A percentile compares a stretch with the other conserved stretches of the same genome.
These are phyloP conservation scores for Pegoplata infirma DNA, from an alignment of 2,888 invertebrate genomes.

Conservation along the genomic window DNA sequence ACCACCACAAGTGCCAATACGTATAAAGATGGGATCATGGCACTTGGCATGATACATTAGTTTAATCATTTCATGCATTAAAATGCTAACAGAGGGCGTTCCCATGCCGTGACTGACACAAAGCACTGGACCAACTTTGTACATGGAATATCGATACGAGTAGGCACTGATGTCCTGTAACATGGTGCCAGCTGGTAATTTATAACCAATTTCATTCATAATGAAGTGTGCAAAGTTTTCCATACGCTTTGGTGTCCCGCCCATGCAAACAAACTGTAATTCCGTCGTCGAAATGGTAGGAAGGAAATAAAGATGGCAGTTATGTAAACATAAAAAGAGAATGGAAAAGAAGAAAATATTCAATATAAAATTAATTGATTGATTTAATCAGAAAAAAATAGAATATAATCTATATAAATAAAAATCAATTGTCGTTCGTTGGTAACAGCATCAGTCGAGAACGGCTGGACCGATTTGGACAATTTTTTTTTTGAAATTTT, in stretches of 20 bases:
- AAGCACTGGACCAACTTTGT: conserved; percentile 83
- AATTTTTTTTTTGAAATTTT: no score
- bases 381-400: no score
- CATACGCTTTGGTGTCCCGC: conserved; percentile 96
- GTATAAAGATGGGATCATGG: conserved; percentile 93
- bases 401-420: no score
- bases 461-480: no score
- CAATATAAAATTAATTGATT: not conserved
- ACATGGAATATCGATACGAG: conserved; percentile 96
- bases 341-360: conserved; percentile 1
- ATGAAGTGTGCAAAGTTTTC: conserved; percentile 94
- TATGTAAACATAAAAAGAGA: no score
- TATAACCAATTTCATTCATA: conserved; percentile 93
- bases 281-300: conserved; percentile 12
- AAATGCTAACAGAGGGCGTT: conserved; percentile 95
- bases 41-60: conserved; percentile 94
- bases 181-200: conserved; percentile 92
- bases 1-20: conserved; percentile 96
- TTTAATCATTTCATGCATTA: conserved; percentile 97
- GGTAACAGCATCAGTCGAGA: no score
- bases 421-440: no score
- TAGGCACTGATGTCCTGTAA: conserved; percentile 93
- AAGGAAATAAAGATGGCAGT: no score
- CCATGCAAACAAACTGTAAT: conserved; percentile 95
- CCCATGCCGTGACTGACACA: conserved; percentile 94